A percentile compares a stretch with the other conserved stretches of the same genome.
phyloP scores from a whole-genome alignment of 2,888 invertebrate genomes.

The Chalcis sispes region DNA sequence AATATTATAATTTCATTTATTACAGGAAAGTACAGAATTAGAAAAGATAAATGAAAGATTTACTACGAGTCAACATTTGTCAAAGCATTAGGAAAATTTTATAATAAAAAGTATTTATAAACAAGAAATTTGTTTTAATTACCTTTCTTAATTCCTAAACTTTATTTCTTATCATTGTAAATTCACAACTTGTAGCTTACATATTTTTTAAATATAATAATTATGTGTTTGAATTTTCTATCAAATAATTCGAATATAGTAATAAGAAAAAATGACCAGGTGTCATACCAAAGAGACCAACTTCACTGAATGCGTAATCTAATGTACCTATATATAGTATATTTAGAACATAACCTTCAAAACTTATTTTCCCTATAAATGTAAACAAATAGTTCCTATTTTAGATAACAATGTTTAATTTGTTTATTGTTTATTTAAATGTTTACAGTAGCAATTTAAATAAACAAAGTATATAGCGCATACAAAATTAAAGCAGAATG shows the following conservation, averaged over 20 bases:
- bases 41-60: slow-evolving; percentile 57
- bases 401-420: background rate
- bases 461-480: background rate
- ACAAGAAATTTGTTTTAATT: background rate
- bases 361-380: slow-evolving; percentile 12
- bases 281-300: too few species aligned
- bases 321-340: background rate
- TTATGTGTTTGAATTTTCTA: too few species aligned
- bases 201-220: too few species aligned
- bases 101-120: slow-evolving; percentile 49
- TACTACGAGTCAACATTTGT: slow-evolving; percentile 52
- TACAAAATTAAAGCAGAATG: background rate
- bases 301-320: too few species aligned
- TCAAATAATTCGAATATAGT: too few species aligned
- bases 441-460: background rate
- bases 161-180: background rate
- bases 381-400: slow-evolving; percentile 19
- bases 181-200: background rate
- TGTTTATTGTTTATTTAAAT: background rate
- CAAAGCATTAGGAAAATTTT: slow-evolving; percentile 46
- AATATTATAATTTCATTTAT: background rate
- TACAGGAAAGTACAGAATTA: slow-evolving; percentile 6
- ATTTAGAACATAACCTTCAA: slow-evolving; percentile 12
- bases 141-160: background rate
- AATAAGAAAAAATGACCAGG: too few species aligned